Percentiles rank a stretch among this genome's conserved stretches.
Evolutionary conservation across 2,888 invertebrate species (phyloP).

Genomic region (Andricus curvator): DNA sequence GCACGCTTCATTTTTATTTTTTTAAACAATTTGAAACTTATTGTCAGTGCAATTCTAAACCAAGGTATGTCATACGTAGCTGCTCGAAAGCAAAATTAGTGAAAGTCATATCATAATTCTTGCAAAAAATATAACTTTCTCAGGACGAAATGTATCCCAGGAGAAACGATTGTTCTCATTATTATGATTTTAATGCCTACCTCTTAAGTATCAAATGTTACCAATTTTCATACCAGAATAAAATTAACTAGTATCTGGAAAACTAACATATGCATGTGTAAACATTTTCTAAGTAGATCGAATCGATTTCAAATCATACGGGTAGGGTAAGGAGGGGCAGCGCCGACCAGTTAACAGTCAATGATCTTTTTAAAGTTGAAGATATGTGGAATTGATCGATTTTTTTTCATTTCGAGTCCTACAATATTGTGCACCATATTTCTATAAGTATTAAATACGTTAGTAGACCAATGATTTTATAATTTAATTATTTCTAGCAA

Average conservation of each 20-base stretch:
- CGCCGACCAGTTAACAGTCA: no score
- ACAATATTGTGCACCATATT: no score
- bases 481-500: no score
- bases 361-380: no score
- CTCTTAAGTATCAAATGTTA: background rate
- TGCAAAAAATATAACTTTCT: slow-evolving; percentile 8
- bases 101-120: background rate
- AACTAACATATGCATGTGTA: no score
- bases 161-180: background rate
- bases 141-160: background rate
- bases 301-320: no score
- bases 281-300: no score
- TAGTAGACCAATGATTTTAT: no score
- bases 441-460: no score
- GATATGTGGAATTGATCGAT: no score
- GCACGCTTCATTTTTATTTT: background rate
- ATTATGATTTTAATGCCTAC: background rate
- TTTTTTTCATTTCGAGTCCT: no score
- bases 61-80: background rate
- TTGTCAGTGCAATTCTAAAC: background rate
- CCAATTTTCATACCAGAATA: background rate
- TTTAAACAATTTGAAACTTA: background rate
- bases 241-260: background rate
- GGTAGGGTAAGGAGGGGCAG: no score
- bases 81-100: background rate